These are phyloP conservation scores for Hestina assimilis DNA, from an alignment of 1,140 invertebrate genomes.

Conservation along the genomic window DNA sequence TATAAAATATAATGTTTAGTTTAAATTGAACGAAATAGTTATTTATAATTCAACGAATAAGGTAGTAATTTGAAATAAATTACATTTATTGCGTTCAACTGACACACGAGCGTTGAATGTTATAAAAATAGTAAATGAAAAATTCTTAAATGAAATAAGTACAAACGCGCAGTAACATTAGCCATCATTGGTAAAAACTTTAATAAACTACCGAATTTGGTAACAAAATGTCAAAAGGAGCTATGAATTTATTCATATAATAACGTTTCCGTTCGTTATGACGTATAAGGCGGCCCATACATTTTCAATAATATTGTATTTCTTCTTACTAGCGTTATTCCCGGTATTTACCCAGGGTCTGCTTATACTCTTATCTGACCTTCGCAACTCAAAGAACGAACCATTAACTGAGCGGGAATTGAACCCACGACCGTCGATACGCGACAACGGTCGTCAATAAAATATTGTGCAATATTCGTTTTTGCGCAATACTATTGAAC, in stretches of 20 bases:
- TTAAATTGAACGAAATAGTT: neutral
- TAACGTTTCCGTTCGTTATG: constrained; percentile 29
- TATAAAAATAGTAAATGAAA: constrained; percentile 12
- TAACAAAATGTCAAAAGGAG: constrained; percentile 17
- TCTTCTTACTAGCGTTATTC: too few relatives aligned
- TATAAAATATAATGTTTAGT: constrained; percentile 10
- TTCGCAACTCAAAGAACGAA: too few relatives aligned
- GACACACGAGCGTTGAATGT: neutral
- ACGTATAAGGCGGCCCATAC: constrained; percentile 14
- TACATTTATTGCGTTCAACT: neutral
- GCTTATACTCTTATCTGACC: too few relatives aligned
- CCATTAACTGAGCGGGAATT: too few relatives aligned
- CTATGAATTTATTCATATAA: constrained; percentile 37
- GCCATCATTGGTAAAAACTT: constrained; percentile 14
- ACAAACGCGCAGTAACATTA: constrained; percentile 3
- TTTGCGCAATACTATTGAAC: too few relatives aligned
- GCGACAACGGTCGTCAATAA: too few relatives aligned
- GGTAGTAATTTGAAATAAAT: constrained; percentile 15
- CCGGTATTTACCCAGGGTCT: too few relatives aligned
- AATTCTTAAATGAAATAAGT: constrained; percentile 1
- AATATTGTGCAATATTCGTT: too few relatives aligned
- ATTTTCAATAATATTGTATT: too few relatives aligned
- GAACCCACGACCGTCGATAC: too few relatives aligned
- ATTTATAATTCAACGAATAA: neutral
- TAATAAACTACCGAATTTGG: constrained; percentile 23